A percentile compares a stretch with the other conserved stretches of the same genome.
phyloP scores from a whole-genome alignment of 2,888 invertebrate species.

The Portevinia maculata region DNA sequence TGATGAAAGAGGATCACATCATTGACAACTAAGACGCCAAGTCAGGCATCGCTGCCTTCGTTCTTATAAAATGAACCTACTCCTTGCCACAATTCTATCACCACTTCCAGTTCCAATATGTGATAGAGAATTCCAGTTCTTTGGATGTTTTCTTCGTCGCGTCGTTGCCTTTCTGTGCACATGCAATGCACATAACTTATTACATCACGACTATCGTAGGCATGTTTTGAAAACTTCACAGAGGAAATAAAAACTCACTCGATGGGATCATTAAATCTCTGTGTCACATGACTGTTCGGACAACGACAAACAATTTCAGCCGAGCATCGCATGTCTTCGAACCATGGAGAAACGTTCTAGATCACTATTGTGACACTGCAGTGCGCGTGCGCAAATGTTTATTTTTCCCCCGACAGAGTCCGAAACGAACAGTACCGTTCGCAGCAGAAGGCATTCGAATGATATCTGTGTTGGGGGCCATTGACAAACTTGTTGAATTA shows the following conservation, averaged over 20 bases:
- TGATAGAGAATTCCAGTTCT: constrained; percentile 56
- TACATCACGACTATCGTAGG: constrained; percentile 65
- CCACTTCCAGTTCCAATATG: constrained; percentile 41
- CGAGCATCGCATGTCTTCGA: constrained; percentile 58
- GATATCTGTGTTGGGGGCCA: constrained; percentile 34
- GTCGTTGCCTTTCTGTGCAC: constrained; percentile 31
- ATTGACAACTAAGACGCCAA: constrained; percentile 55
- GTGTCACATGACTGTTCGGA: constrained; percentile 59
- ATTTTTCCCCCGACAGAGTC: neutral
- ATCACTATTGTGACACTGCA: constrained; percentile 51
- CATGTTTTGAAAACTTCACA: constrained; percentile 20
- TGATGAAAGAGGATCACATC: constrained; percentile 20
- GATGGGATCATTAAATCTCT: constrained; percentile 70
- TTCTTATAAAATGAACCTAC: constrained; percentile 16
- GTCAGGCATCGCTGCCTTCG: constrained; percentile 11
- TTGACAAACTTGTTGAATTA: constrained; percentile 57
- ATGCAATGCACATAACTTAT: constrained; percentile 40
- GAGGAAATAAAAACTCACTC: constrained; percentile 67
- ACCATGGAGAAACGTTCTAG: constrained; percentile 59
- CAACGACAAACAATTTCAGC: constrained; percentile 32
- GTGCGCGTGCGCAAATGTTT: constrained; percentile 28
- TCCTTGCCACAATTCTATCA: constrained; percentile 28
- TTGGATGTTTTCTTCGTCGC: constrained; percentile 41
- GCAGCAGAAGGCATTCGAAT: neutral
- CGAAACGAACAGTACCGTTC: constrained; percentile 58